A percentile compares a stretch with the other conserved stretches of the same genome.
Evolutionary conservation across 2,888 invertebrate genomes (phyloP).

Genomic region (Eremobia ochroleuca): DNA sequence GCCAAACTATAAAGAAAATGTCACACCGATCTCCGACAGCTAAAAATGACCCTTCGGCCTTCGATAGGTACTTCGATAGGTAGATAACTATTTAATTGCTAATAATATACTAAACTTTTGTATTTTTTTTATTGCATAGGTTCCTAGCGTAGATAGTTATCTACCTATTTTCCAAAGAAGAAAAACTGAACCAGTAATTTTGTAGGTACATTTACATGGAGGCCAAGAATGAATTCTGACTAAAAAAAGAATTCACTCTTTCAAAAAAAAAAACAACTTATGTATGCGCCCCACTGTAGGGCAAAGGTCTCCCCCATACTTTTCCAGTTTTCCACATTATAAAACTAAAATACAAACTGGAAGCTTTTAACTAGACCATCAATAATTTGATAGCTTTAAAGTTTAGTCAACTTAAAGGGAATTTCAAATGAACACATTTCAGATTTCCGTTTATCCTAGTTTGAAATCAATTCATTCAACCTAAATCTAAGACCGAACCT

Average conservation of each 20-base stretch:
- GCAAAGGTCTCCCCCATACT: too few species aligned
- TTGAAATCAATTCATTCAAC: conserved; percentile 11
- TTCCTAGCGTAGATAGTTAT: not conserved
- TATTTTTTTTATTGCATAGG: too few species aligned
- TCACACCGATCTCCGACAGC: not conserved
- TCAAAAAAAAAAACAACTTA: too few species aligned
- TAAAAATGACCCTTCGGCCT: not conserved
- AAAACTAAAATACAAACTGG: conserved; percentile 7
- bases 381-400: conserved; percentile 1
- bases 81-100: too few species aligned
- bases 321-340: not conserved
- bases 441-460: not conserved
- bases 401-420: not conserved
- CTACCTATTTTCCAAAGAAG: not conserved
- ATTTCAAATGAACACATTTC: not conserved
- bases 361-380: not conserved
- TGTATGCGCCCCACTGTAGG: too few species aligned
- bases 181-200: not conserved
- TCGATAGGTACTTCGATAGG: not conserved
- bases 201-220: too few species aligned
- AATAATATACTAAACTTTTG: too few species aligned
- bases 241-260: too few species aligned
- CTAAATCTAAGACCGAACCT: not conserved
- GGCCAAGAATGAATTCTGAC: too few species aligned
- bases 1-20: not conserved